Conservation (phyloP, 2,113 vertebrate species). For the Noturus placidus region DNA sequence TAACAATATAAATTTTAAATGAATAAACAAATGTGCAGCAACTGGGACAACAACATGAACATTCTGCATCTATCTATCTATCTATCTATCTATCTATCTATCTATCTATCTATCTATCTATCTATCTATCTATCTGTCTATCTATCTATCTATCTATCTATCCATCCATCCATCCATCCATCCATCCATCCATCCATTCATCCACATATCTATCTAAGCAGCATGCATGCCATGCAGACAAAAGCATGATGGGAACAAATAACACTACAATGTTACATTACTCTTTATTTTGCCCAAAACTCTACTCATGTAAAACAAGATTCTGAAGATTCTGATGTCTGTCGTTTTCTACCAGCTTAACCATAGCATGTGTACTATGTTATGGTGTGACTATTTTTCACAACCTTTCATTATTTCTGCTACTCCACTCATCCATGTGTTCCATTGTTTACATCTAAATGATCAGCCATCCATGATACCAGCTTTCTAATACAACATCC, state of each 20-base stretch:
- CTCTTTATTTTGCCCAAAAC: not conserved
- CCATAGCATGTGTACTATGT: not conserved
- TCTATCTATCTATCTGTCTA: slow-evolving; percentile 44
- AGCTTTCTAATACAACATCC: slow-evolving; percentile 26
- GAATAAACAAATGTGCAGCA: not conserved
- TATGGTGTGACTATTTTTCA: not conserved
- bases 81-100: slow-evolving; percentile 40
- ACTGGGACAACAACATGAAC: not conserved
- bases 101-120: slow-evolving; percentile 32
- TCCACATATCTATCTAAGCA: slow-evolving; percentile 18
- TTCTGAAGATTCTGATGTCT: not conserved
- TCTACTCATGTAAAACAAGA: slow-evolving; percentile 20
- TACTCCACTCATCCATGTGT: not conserved
- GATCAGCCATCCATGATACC: slow-evolving; percentile 20
- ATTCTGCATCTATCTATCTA: slow-evolving; percentile 35
- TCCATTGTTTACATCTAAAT: not conserved
- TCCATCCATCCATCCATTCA: slow-evolving; percentile 19
- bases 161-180: slow-evolving; percentile 44
- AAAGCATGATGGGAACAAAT: slow-evolving; percentile 22
- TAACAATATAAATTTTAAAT: slow-evolving; percentile 2
- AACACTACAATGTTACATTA: not conserved
- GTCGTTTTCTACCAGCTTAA: slow-evolving; percentile 25
- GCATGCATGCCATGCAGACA: slow-evolving; percentile 55
- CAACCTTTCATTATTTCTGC: not conserved
- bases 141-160: slow-evolving; percentile 46